A percentile compares a stretch with the other conserved stretches of the same genome.
Conservation (phyloP, 2,797 vertebrate genomes). For the Trichosurus vulpecula region DNA sequence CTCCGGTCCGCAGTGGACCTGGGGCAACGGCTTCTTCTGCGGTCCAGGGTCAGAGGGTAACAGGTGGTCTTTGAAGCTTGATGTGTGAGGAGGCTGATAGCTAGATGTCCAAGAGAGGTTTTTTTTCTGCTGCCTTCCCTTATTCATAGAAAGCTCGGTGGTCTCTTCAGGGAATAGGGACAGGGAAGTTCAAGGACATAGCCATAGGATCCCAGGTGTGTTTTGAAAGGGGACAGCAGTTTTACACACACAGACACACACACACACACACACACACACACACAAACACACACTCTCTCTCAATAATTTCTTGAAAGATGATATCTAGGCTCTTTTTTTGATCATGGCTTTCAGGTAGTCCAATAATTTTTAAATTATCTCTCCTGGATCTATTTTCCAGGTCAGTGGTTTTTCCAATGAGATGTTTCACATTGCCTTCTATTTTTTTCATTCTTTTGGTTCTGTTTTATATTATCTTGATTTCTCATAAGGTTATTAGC, state of each 20-base stretch:
- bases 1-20: slow-evolving; percentile 55
- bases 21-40: neutral
- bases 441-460: too few species aligned
- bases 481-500: too few species aligned
- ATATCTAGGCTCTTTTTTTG: too few species aligned
- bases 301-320: too few species aligned
- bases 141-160: slow-evolving; percentile 1
- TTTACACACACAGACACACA: neutral
- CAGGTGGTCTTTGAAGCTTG: neutral
- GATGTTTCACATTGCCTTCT: too few species aligned
- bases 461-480: too few species aligned
- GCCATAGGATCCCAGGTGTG: neutral
- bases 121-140: neutral
- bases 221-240: neutral
- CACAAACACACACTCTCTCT: too few species aligned
- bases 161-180: neutral
- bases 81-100: slow-evolving; percentile 2
- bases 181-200: neutral
- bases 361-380: too few species aligned
- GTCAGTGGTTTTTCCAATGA: too few species aligned
- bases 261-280: too few species aligned
- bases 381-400: too few species aligned
- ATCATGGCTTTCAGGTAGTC: too few species aligned
- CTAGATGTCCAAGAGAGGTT: neutral
- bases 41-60: slow-evolving; percentile 55